Base-by-base conservation (phyloP, 2,888 invertebrate species). In the Drosophila putrida region DNA sequence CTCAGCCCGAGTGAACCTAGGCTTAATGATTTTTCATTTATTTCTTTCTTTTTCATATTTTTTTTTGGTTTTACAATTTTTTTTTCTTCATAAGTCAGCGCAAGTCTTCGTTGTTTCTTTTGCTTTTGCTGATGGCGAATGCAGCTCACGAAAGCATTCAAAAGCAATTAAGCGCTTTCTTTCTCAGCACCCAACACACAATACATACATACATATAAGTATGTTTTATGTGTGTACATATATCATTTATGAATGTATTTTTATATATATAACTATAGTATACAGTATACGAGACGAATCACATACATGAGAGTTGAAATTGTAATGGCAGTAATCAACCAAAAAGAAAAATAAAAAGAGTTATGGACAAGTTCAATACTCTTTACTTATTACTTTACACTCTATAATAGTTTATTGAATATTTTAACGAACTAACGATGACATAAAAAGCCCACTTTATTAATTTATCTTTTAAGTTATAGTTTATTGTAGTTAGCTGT, bases 101-200 rank as follows among this genome's bases (percentile, higher is more conserved):
- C 54, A 28, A 55, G 59, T 75, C 39, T 38, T 36, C 58, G 46
- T 60, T 49, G 53, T 46, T 33, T 43, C 31, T 50, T 58, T 72
- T 57, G 59, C 68, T 66, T 63, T 57, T 57, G 20, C 20, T 20
- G 67, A 78, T 78, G 58, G 71, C 71, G 67, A 70, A 78, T 78
- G 82, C 71, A 79, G 65, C 82, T 69, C 68, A 78, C 71, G 80
- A 82, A 82, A 82, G 79, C 79, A 82, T 78, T 79, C 78, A 80
- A 78, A 82, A 79, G 82, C 79, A 79, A 82, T 79, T 82, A 79
- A 82, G 79, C 82, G 82, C 78, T 79, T 79, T 79, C 79, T 78
- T 79, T 75, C 55, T 43, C 50, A 57, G 71, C 61, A 61, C 50
- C 51, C 58, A 68, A 38, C 49, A 43, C 53, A 38, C 27, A 46